Percentiles rank a stretch among this genome's conserved stretches.
These are phyloP conservation scores for Apogon hyalosoma DNA, from an alignment of 2,797 vertebrate genomes.

Conservation along the genomic window DNA sequence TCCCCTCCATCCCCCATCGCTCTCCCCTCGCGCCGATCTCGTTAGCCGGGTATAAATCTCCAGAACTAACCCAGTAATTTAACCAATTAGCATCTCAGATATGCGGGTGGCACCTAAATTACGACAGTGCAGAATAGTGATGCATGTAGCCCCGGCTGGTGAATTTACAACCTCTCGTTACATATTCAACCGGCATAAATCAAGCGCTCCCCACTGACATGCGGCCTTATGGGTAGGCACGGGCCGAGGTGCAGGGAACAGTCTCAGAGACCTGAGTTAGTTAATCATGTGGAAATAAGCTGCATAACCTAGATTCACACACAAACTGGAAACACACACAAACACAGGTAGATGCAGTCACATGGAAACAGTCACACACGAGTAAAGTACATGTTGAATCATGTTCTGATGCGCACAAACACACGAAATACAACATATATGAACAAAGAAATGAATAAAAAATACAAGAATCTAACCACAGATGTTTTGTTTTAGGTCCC, in stretches of 20 bases:
- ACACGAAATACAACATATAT: conserved; percentile 10
- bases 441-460: conserved; percentile 34
- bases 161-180: conserved; percentile 95
- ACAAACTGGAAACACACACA: conserved; percentile 18
- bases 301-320: conserved; percentile 66
- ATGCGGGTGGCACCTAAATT: conserved; percentile 86
- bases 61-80: conserved; percentile 85
- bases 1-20: conserved; percentile 13
- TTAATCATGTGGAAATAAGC: conserved; percentile 81
- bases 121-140: conserved; percentile 80
- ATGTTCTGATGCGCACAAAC: not conserved
- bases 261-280: conserved; percentile 84
- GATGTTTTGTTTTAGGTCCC: conserved; percentile 45
- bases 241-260: conserved; percentile 84
- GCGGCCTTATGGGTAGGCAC: conserved; percentile 75
- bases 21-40: conserved; percentile 49
- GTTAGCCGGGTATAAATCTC: conserved; percentile 89
- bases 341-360: conserved; percentile 9
- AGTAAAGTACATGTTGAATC: not conserved
- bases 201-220: conserved; percentile 73
- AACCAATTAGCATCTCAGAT: conserved; percentile 92
- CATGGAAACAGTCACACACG: conserved; percentile 21
- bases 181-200: conserved; percentile 90
- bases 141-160: conserved; percentile 78
- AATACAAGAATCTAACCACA: conserved; percentile 23